A percentile compares a stretch with the other conserved stretches of the same genome.
Evolutionary conservation across 2,888 invertebrate species (phyloP).

Genomic region (Drosophila picticornis): DNA sequence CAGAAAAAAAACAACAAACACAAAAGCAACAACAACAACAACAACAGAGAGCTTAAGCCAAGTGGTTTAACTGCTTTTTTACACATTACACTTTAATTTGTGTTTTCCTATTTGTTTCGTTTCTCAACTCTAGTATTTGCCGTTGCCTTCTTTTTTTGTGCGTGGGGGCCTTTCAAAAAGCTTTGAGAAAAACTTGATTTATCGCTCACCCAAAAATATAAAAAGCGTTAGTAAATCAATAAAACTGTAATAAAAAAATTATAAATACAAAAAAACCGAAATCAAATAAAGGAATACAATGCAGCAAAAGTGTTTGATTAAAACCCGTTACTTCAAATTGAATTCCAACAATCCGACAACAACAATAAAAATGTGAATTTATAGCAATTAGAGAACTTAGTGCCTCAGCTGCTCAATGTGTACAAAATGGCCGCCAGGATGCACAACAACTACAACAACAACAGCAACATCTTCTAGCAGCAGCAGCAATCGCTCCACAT

Average conservation of each 20-base stretch:
- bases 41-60: conserved; percentile 36
- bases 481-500: conserved; percentile 37
- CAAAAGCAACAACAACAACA: conserved; percentile 25
- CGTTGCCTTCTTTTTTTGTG: conserved; percentile 43
- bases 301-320: conserved; percentile 58
- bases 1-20: conserved; percentile 19
- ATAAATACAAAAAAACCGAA: neutral
- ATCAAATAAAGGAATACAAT: conserved; percentile 26
- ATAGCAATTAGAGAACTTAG: conserved; percentile 36
- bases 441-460: conserved; percentile 55
- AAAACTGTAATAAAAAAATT: conserved; percentile 42
- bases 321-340: conserved; percentile 41
- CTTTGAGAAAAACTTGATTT: conserved; percentile 73
- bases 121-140: conserved; percentile 58
- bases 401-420: conserved; percentile 53
- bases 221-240: conserved; percentile 56
- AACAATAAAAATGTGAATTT: conserved; percentile 58
- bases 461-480: conserved; percentile 47
- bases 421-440: conserved; percentile 77
- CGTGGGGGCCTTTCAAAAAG: conserved; percentile 76
- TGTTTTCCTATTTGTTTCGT: conserved; percentile 71
- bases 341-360: conserved; percentile 20
- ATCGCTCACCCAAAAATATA: conserved; percentile 47
- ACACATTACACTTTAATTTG: conserved; percentile 74
- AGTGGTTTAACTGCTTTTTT: conserved; percentile 73